A percentile compares a stretch with the other conserved stretches of the same genome.
phyloP scores from a whole-genome alignment of 1,140 invertebrate genomes.

The Bombus terrestris region DNA sequence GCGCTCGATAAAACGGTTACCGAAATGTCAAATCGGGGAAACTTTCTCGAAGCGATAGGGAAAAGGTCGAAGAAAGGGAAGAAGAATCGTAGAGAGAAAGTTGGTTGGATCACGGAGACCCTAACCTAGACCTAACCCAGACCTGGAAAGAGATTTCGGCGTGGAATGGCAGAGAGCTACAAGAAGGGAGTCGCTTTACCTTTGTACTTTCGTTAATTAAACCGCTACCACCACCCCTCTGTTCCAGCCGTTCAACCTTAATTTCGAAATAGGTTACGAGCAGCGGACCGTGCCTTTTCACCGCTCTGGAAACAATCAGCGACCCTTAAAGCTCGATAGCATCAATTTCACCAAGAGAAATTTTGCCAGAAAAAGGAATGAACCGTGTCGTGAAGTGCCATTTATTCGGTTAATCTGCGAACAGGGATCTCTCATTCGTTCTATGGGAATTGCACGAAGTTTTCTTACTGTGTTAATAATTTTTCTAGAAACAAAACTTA shows the following conservation, averaged over 20 bases:
- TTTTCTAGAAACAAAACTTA: neutral
- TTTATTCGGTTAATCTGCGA: neutral
- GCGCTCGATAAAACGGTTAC: slow-evolving; percentile 47
- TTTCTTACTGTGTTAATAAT: too few species aligned
- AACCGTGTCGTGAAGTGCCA: neutral
- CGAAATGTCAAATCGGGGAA: slow-evolving; percentile 44
- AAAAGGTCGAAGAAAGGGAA: slow-evolving; percentile 7
- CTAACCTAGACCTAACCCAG: neutral
- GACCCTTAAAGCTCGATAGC: neutral
- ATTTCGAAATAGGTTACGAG: slow-evolving; percentile 41
- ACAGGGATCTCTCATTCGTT: neutral
- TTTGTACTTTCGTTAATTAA: slow-evolving; percentile 24
- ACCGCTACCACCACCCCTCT: neutral
- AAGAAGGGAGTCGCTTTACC: neutral
- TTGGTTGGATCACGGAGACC: neutral
- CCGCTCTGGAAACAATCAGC: neutral
- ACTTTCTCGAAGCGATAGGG: neutral
- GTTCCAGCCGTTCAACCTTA: neutral
- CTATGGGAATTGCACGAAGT: too few species aligned
- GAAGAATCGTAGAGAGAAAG: slow-evolving; percentile 24
- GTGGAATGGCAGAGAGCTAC: neutral
- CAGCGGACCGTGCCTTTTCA: neutral
- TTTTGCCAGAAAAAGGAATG: neutral
- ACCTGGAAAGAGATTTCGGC: slow-evolving; percentile 1
- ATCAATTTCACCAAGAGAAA: neutral